Evolutionary conservation across 37 sponge, comb jelly and placozoan genomes (phyloP), one percentile per base, ranked within the genome.

Genomic region (Amphimedon queenslandica): DNA sequence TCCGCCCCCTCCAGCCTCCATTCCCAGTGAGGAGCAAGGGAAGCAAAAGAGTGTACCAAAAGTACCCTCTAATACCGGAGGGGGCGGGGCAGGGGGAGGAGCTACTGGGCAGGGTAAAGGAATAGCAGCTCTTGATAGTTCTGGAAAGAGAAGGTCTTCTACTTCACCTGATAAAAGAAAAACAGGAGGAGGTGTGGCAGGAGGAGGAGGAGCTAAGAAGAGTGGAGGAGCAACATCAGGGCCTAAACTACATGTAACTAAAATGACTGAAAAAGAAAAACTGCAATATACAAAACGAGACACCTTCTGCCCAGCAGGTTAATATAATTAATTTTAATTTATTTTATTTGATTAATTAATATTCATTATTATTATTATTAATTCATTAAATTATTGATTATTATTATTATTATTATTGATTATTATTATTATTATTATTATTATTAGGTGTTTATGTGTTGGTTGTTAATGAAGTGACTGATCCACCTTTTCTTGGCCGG

Each of bases 381-480:
- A 21, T 13, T 25, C n/a, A 18, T 37, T 21, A 24, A 4, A 18
- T 39, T 25, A 30, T 63, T 20, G 18, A n/a, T 28, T 28, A 8
- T 23, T n/a, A 30, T 34, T 21, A 29, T 34, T 10, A 27, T 21
- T 38, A 11, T 18, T 53, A 18, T 27, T 16, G 28, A 38, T 18
- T 1, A 24, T 13, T 8, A 21, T 21, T 34, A 2, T 35, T 35
- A 4, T 4, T 47, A 47, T 47, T 39, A 0, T n/a, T n/a, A n/a
- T n/a, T n/a, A 24, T 29, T 67, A 82, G 88, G 88, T 3, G 57
- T 58, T 3, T 87, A 87, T 63, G 10, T 87, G 2, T n/a, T 87
- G 13, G 63, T 60, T n/a, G 35, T 87, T 0, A 37, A 66, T 42
- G 88, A 87, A 10, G 88, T 87, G 31, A 87, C 88, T 0, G 42